Evolutionary conservation across 2,113 vertebrate genomes (phyloP).

Genomic region (Sylvia atricapilla): DNA sequence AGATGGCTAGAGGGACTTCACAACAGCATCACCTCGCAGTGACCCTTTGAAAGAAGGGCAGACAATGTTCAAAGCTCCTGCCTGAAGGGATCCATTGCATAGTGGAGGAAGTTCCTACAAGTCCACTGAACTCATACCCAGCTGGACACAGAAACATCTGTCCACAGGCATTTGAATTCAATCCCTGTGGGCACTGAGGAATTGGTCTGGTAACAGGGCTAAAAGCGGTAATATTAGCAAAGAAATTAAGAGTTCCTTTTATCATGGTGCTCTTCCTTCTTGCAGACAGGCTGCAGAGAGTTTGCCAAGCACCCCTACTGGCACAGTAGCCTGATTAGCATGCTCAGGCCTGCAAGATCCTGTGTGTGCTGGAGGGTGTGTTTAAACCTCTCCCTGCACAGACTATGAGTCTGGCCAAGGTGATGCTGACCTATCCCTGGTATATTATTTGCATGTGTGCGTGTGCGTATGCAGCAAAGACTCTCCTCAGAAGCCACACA

Average conservation of each 20-base stretch:
- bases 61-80: neutral
- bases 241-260: neutral
- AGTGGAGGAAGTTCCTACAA: neutral
- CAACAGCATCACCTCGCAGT: neutral
- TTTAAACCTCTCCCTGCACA: neutral
- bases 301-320: neutral
- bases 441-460: neutral
- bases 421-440: neutral
- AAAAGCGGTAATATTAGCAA: neutral
- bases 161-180: neutral
- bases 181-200: neutral
- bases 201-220: neutral
- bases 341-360: conserved; percentile 10
- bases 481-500: neutral
- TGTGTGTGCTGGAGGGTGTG: neutral
- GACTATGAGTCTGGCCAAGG: conserved; percentile 43
- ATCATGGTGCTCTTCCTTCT: neutral
- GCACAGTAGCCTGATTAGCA: neutral
- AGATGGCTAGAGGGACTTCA: neutral
- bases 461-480: neutral
- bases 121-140: neutral
- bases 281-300: neutral
- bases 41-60: neutral
- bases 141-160: neutral
- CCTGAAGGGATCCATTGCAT: neutral